phyloP scores from a whole-genome alignment of 2,888 invertebrate genomes.

The Exephanes ischioxanthus region DNA sequence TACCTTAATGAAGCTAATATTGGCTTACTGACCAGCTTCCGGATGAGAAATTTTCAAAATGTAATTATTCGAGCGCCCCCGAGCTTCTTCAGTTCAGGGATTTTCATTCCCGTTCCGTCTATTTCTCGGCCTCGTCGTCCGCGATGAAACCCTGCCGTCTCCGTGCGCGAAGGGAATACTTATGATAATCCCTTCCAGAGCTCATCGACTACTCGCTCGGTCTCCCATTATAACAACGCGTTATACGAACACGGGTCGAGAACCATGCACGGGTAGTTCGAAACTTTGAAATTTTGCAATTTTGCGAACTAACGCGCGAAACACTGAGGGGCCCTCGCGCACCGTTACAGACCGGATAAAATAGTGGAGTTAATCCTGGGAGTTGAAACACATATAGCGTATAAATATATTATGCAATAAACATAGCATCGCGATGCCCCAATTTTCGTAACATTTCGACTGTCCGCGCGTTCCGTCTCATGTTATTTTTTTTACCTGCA shows the following conservation, averaged over 20 bases:
- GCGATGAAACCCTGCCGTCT: not conserved
- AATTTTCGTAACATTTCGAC: not conserved
- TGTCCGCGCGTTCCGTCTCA: not conserved
- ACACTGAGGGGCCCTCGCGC: constrained; percentile 29
- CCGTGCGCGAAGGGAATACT: constrained; percentile 35
- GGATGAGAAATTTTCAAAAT: not conserved
- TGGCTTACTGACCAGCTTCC: not conserved
- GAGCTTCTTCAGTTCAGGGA: not conserved
- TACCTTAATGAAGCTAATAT: not conserved
- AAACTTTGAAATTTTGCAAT: constrained; percentile 55
- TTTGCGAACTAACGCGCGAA: constrained; percentile 52
- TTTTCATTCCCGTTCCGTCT: constrained; percentile 1
- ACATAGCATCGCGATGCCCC: not conserved
- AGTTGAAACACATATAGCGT: constrained; percentile 27
- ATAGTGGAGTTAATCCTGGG: constrained; percentile 57
- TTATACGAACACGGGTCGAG: not conserved
- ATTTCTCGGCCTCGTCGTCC: not conserved
- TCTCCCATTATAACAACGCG: constrained; percentile 48
- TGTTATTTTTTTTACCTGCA: not conserved
- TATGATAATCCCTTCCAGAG: constrained; percentile 58
- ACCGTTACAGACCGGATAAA: constrained; percentile 43
- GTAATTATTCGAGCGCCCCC: not conserved
- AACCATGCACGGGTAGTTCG: not conserved
- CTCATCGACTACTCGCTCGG: constrained; percentile 23
- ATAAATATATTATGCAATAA: constrained; percentile 7